A percentile compares a stretch with the other conserved stretches of the same genome.
phyloP scores from a whole-genome alignment of 2,113 vertebrate species.

The Hippocampus guttulatus region DNA sequence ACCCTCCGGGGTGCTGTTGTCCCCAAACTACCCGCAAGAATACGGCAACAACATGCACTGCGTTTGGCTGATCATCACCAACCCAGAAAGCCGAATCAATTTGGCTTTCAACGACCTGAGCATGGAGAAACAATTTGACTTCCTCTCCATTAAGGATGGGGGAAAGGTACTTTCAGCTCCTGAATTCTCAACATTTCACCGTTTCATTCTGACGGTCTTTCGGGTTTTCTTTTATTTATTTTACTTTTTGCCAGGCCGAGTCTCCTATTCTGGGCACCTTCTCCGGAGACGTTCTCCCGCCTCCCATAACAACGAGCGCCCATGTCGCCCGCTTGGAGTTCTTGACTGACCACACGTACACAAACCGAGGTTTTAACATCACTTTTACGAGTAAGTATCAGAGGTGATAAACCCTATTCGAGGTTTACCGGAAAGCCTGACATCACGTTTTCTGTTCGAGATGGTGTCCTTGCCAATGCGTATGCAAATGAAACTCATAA shows the following conservation, averaged over 20 bases:
- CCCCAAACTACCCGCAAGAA: constrained; percentile 96
- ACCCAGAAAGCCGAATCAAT: constrained; percentile 92
- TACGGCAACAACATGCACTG: constrained; percentile 98
- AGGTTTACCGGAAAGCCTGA: constrained; percentile 12
- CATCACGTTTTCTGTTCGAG: constrained; percentile 12
- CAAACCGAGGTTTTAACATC: constrained; percentile 96
- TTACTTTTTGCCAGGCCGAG: constrained; percentile 70
- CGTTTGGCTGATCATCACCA: constrained; percentile 95
- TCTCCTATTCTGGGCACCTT: constrained; percentile 93
- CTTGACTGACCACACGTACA: constrained; percentile 97
- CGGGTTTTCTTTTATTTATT: neutral
- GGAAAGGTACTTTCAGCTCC: constrained; percentile 67
- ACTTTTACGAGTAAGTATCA: constrained; percentile 90
- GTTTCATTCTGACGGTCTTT: constrained; percentile 1
- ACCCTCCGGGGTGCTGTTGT: constrained; percentile 88
- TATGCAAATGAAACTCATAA: constrained; percentile 24
- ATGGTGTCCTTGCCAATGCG: neutral
- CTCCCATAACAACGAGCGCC: constrained; percentile 93
- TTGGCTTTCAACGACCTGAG: constrained; percentile 98
- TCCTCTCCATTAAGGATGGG: constrained; percentile 92
- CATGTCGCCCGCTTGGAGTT: constrained; percentile 93
- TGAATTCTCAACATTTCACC: neutral
- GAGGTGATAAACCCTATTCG: constrained; percentile 17
- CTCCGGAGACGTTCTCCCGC: constrained; percentile 86
- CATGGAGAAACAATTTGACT: constrained; percentile 98